Base-by-base conservation (phyloP, 1,140 invertebrate species). In the Octopus bimaculoides region DNA sequence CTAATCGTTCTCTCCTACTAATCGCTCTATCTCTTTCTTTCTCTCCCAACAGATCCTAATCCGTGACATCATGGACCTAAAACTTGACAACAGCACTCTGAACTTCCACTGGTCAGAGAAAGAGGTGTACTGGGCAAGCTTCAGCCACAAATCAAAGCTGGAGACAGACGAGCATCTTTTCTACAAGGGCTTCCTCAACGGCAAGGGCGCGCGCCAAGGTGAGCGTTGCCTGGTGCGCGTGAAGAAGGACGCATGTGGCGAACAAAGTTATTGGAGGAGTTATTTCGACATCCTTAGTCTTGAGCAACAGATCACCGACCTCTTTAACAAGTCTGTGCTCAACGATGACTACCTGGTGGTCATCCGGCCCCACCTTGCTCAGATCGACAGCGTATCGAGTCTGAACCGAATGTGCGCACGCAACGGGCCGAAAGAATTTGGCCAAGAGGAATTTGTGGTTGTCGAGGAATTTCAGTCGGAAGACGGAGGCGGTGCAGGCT, bases 101-200 rank as follows among this genome's bases (percentile, higher is more conserved):
- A 69, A 69, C 66, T 69, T 69, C 12, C 66, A 69, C 66, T 69
- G 66, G 66, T 69, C 66, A 20, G 66, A 69, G 14, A 69, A 69
- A 20, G 66, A 69, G 20, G 66, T 69, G 14, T 69, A 69, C 66
- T 69, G 66, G 66, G 66, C 66, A 12, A 69, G 66, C 20, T 69
- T 69, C 66, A 69, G 66, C 12, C 66, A 69, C 66, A 69, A 69
- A 14, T 69, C 66, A 69, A 69, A 69, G 66, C 12, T 6, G 66
- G 66, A 69, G 20, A 69, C 66, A 69, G 5, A 12, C 66, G 66
- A 69, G 12, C 66, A 69, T 69, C 20, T 69, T 12, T 69, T 69
- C 20, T 69, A 69, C 12, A 69, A 69, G 66, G 66, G 66, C 20
- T 69, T 69, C 20, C 66, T 69, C 14, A 69, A 69, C 12, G 66